Percentiles rank a stretch among this genome's conserved stretches.
Conservation (phyloP, 2,113 vertebrate species). For the Colius striatus region DNA sequence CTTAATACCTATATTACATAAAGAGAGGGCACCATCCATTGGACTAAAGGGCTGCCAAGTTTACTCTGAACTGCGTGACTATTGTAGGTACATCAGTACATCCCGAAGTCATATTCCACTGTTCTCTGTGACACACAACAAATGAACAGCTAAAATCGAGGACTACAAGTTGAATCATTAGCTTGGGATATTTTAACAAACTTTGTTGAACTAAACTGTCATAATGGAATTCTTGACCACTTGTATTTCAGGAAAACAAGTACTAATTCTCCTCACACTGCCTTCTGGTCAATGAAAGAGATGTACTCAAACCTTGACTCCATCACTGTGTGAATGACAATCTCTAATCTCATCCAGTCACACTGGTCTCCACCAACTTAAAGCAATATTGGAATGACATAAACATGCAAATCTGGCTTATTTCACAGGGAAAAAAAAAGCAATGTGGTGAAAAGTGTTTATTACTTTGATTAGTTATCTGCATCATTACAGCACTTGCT, state of each 20-base stretch:
- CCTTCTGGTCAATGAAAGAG: neutral
- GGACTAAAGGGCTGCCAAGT: neutral
- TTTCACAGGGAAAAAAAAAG: neutral
- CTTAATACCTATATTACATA: neutral
- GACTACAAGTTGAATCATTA: neutral
- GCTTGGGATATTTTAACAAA: neutral
- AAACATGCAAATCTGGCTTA: neutral
- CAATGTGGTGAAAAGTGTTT: neutral
- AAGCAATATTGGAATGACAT: neutral
- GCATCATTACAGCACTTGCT: neutral
- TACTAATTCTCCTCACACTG: neutral
- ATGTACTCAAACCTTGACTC: fast-evolving
- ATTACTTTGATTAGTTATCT: neutral
- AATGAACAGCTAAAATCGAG: neutral
- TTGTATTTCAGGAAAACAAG: neutral
- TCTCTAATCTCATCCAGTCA: neutral
- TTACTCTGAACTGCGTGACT: neutral
- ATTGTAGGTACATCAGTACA: neutral
- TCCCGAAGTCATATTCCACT: neutral
- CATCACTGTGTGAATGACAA: neutral
- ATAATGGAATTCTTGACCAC: neutral
- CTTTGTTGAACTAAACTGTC: neutral
- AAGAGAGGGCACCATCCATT: neutral
- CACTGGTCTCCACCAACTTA: neutral
- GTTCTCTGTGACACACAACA: neutral